Evolutionary conservation across 2,113 vertebrate genomes (phyloP).

Genomic region (Symphodus melops): DNA sequence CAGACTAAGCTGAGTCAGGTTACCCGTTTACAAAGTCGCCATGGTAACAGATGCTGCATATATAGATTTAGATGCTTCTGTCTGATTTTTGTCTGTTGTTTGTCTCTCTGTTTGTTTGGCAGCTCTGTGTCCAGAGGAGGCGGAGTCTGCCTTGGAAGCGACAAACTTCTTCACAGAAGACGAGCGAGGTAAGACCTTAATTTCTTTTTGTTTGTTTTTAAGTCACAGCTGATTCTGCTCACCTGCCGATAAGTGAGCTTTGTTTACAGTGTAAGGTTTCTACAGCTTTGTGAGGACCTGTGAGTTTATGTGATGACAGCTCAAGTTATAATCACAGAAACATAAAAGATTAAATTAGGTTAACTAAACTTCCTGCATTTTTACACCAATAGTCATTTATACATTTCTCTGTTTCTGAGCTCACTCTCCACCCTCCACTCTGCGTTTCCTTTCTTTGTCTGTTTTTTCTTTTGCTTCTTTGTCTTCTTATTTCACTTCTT

Average conservation of each 20-base stretch:
- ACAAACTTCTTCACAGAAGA: slow-evolving; percentile 92
- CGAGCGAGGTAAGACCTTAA: slow-evolving; percentile 81
- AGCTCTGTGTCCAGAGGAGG: slow-evolving; percentile 93
- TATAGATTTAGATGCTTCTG: too few relatives aligned
- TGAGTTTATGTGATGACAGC: too few relatives aligned
- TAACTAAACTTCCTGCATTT: too few relatives aligned
- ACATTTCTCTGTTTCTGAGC: too few relatives aligned
- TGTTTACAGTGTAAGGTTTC: neutral
- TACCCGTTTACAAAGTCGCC: too few relatives aligned
- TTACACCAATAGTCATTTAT: too few relatives aligned
- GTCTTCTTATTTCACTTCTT: neutral
- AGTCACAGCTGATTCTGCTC: neutral
- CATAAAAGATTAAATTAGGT: too few relatives aligned
- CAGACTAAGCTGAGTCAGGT: neutral
- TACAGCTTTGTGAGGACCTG: too few relatives aligned
- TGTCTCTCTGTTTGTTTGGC: slow-evolving; percentile 12
- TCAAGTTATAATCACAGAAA: too few relatives aligned
- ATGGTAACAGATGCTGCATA: too few relatives aligned
- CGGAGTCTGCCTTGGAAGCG: slow-evolving; percentile 95
- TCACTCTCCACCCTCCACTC: too few relatives aligned
- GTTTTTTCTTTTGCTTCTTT: neutral
- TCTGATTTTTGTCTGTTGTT: neutral
- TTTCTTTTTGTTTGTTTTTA: neutral
- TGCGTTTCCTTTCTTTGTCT: neutral
- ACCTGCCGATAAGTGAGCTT: neutral